These are phyloP conservation scores for Coccyzus lansbergi DNA, from an alignment of 2,797 vertebrate genomes.

Conservation along the genomic window DNA sequence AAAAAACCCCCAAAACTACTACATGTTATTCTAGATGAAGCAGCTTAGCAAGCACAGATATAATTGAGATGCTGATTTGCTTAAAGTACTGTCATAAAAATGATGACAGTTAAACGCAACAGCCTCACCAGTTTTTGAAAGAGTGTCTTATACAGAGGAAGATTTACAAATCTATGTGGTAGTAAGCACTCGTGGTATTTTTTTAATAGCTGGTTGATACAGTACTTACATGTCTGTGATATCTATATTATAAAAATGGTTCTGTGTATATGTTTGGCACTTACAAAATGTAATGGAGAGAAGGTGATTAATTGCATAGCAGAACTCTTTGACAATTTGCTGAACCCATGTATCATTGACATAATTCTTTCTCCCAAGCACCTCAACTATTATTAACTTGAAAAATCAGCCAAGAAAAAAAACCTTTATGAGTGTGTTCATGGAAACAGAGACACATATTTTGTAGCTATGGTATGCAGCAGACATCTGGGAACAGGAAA, in stretches of 20 bases:
- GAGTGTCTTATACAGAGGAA: background rate
- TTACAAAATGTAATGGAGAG: constrained; percentile 30
- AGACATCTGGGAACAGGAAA: constrained; percentile 1
- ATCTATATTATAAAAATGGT: constrained; percentile 27
- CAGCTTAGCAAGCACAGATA: background rate
- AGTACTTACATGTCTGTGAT: constrained; percentile 13
- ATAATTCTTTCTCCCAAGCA: constrained; percentile 74
- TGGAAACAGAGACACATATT: constrained; percentile 63
- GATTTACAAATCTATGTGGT: constrained; percentile 2
- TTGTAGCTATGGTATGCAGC: background rate
- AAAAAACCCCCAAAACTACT: accelerated
- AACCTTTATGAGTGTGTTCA: constrained; percentile 53
- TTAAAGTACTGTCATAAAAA: background rate
- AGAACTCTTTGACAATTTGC: constrained; percentile 65
- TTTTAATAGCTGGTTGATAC: constrained; percentile 8
- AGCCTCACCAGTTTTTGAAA: background rate
- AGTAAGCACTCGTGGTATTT: background rate
- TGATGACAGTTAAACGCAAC: background rate
- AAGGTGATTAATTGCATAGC: constrained; percentile 66
- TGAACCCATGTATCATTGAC: constrained; percentile 66
- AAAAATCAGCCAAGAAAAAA: constrained; percentile 69
- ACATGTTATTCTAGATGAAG: background rate
- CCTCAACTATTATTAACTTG: constrained; percentile 74
- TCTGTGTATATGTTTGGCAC: constrained; percentile 19
- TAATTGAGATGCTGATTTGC: background rate